phyloP scores from a whole-genome alignment of 2,888 invertebrate genomes.

The Aphodius sticticus region DNA sequence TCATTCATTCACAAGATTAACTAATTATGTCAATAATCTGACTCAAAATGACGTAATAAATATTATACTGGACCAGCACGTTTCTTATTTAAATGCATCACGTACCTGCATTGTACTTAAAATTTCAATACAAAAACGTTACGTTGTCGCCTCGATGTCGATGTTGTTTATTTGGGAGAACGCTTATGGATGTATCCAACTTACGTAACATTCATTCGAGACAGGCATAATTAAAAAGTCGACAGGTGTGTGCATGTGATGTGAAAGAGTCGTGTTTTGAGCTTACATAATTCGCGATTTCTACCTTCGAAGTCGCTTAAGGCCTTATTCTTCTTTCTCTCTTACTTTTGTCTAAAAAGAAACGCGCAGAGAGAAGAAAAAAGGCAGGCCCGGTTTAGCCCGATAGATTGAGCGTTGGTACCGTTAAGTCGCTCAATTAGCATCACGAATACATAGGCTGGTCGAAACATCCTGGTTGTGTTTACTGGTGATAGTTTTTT shows the following conservation, averaged over 20 bases:
- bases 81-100: background rate
- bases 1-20: no score
- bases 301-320: background rate
- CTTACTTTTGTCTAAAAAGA: conserved; percentile 4
- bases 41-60: no score
- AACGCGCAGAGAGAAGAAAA: background rate
- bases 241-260: conserved; percentile 4
- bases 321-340: background rate
- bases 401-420: background rate
- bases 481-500: background rate
- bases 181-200: background rate
- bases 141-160: background rate
- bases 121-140: background rate
- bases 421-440: background rate
- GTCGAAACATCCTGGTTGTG: background rate
- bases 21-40: no score
- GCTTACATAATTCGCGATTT: background rate
- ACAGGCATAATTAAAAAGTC: background rate
- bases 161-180: background rate
- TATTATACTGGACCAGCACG: no score
- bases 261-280: background rate
- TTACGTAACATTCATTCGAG: background rate
- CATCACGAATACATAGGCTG: background rate
- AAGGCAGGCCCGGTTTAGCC: background rate
- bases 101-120: background rate